Evolutionary conservation across 2,888 invertebrate species (phyloP).

Genomic region (Smittia aterrima): DNA sequence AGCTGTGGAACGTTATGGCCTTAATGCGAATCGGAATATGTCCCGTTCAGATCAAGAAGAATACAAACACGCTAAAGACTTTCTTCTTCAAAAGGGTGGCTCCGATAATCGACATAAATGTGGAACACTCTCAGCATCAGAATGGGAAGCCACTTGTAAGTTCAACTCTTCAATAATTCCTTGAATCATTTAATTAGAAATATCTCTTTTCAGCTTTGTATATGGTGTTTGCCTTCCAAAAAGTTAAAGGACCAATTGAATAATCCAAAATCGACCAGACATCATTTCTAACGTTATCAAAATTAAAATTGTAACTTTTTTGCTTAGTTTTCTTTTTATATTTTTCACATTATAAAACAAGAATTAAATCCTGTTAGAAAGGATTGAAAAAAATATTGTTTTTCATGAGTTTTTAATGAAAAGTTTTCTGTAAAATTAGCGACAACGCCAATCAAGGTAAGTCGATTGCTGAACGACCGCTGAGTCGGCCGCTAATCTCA

Average conservation of each 20-base stretch:
- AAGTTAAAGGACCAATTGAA: slow-evolving; percentile 58
- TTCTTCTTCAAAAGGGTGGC: slow-evolving; percentile 54
- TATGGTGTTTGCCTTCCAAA: slow-evolving; percentile 79
- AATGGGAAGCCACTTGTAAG: slow-evolving; percentile 93
- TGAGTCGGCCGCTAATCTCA: too few relatives aligned
- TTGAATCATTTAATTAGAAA: slow-evolving; percentile 29
- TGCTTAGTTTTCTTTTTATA: too few relatives aligned
- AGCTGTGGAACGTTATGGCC: slow-evolving; percentile 79
- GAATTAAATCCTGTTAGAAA: too few relatives aligned
- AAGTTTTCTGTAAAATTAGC: too few relatives aligned
- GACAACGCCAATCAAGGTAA: too few relatives aligned
- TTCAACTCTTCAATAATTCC: slow-evolving; percentile 46
- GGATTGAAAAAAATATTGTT: too few relatives aligned
- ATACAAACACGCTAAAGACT: slow-evolving; percentile 70
- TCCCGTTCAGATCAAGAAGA: slow-evolving; percentile 63
- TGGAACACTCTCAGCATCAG: slow-evolving; percentile 82
- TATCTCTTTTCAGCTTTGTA: slow-evolving; percentile 63
- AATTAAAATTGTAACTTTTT: too few relatives aligned
- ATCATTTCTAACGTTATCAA: too few relatives aligned
- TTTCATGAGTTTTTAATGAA: too few relatives aligned
- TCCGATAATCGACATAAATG: slow-evolving; percentile 54
- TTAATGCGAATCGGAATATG: slow-evolving; percentile 57
- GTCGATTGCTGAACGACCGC: too few relatives aligned
- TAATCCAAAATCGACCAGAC: background rate
- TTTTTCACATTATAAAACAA: too few relatives aligned